Evolutionary conservation across 2,113 vertebrate species (phyloP).

Genomic region (Podarcis cretensis): DNA sequence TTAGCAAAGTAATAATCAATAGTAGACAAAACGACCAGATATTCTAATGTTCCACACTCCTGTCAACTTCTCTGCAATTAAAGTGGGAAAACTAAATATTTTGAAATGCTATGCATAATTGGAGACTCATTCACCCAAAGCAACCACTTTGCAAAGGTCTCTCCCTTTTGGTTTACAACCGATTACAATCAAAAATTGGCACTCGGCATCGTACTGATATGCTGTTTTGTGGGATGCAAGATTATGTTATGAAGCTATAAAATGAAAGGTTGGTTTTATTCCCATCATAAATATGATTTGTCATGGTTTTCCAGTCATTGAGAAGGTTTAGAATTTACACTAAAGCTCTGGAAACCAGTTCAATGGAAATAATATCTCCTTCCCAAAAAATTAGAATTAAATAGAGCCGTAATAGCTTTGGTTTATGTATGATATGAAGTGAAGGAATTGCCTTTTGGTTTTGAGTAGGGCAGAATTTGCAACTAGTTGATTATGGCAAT

Average conservation of each 20-base stretch:
- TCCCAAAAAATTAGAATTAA: conserved; percentile 17
- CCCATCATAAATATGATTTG: conserved; percentile 74
- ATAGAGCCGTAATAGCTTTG: neutral
- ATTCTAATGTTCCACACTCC: conserved; percentile 67
- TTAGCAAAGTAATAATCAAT: conserved; percentile 74
- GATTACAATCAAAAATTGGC: conserved; percentile 72
- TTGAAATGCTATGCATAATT: conserved; percentile 77
- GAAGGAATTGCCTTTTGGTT: neutral
- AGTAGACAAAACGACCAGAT: conserved; percentile 73
- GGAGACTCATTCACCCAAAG: conserved; percentile 76
- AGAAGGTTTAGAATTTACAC: conserved; percentile 57
- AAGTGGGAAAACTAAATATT: conserved; percentile 72
- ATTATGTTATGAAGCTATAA: conserved; percentile 70
- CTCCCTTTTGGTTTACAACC: conserved; percentile 75
- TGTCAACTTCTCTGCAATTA: conserved; percentile 65
- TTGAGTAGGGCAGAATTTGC: neutral
- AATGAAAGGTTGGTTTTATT: conserved; percentile 69
- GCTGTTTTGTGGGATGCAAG: conserved; percentile 68
- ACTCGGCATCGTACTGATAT: conserved; percentile 41
- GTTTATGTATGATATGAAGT: neutral
- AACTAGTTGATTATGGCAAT: conserved; percentile 5
- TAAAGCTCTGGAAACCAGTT: conserved; percentile 16
- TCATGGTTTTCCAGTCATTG: conserved; percentile 70
- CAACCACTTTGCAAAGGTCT: conserved; percentile 74
- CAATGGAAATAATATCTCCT: conserved; percentile 13